These are phyloP conservation scores for Acanthacorydalis orientalis DNA, from an alignment of 2,888 invertebrate species.

Conservation along the genomic window DNA sequence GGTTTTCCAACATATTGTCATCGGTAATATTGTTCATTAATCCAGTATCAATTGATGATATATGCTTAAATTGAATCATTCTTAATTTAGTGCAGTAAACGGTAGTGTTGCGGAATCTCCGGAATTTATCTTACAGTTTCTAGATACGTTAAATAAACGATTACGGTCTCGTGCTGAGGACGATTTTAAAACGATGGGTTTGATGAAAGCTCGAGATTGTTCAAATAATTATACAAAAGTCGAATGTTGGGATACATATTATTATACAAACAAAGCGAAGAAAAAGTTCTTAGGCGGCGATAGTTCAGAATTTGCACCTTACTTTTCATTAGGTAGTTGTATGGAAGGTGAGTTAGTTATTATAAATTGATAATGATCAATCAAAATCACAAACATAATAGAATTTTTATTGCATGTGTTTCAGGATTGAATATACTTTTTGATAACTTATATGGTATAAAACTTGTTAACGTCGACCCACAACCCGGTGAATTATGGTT, in stretches of 20 bases:
- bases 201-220: conserved; percentile 43
- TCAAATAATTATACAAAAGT: conserved; percentile 17
- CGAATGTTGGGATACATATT: conserved; percentile 77
- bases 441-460: conserved; percentile 65
- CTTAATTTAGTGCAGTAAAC: conserved; percentile 51
- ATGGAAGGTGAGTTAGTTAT: conserved; percentile 62
- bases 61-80: neutral
- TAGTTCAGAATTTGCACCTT: conserved; percentile 60
- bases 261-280: conserved; percentile 61
- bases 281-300: conserved; percentile 50
- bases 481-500: conserved; percentile 74
- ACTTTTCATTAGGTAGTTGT: conserved; percentile 82
- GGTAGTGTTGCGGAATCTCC: conserved; percentile 77
- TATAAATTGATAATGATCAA: neutral
- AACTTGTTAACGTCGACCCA: conserved; percentile 53
- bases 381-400: neutral
- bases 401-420: neutral
- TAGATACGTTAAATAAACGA: conserved; percentile 56
- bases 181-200: conserved; percentile 63
- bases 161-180: conserved; percentile 47
- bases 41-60: neutral
- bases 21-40: conserved; percentile 27
- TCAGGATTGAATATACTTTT: conserved; percentile 64
- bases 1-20: conserved; percentile 84
- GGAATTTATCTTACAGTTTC: conserved; percentile 59